phyloP scores from a whole-genome alignment of 1,140 invertebrate genomes.

The Zaprionus ghesquierei region DNA sequence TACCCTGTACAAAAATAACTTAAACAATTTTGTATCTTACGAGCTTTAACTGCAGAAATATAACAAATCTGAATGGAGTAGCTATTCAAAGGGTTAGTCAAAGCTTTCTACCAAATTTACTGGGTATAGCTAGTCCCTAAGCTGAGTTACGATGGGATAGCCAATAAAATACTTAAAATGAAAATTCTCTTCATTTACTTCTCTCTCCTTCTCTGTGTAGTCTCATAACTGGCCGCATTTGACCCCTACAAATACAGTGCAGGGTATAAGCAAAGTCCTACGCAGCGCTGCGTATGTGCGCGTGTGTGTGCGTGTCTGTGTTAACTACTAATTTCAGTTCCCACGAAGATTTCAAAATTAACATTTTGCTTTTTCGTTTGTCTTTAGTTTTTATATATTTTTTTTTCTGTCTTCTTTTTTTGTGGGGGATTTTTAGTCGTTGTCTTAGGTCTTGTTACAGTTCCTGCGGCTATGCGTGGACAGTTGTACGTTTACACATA shows the following conservation, averaged over 20 bases:
- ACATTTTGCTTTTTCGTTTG: conserved; percentile 60
- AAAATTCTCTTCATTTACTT: too few species aligned
- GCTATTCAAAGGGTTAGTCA: too few species aligned
- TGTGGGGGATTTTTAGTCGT: conserved; percentile 28
- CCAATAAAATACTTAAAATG: too few species aligned
- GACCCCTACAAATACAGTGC: background rate
- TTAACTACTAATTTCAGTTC: conserved; percentile 74
- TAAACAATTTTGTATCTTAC: too few species aligned
- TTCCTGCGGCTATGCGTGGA: conserved; percentile 67
- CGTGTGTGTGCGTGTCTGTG: conserved; percentile 51
- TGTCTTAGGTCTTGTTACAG: conserved; percentile 66
- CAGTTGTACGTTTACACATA: conserved; percentile 34
- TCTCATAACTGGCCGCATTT: background rate
- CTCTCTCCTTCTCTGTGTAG: background rate
- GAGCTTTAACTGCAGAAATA: background rate
- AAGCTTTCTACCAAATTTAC: background rate
- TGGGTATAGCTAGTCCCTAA: too few species aligned
- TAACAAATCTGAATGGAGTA: too few species aligned
- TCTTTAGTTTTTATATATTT: conserved; percentile 16
- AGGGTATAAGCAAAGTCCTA: conserved; percentile 24
- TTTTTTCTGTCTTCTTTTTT: conserved; percentile 6
- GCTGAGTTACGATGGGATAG: too few species aligned
- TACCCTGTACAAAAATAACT: background rate
- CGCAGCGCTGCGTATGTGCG: conserved; percentile 22
- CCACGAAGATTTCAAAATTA: conserved; percentile 79